A percentile compares a stretch with the other conserved stretches of the same genome.
These are phyloP conservation scores for Chiloscyllium punctatum DNA, from an alignment of 2,797 vertebrate species.

Conservation along the genomic window DNA sequence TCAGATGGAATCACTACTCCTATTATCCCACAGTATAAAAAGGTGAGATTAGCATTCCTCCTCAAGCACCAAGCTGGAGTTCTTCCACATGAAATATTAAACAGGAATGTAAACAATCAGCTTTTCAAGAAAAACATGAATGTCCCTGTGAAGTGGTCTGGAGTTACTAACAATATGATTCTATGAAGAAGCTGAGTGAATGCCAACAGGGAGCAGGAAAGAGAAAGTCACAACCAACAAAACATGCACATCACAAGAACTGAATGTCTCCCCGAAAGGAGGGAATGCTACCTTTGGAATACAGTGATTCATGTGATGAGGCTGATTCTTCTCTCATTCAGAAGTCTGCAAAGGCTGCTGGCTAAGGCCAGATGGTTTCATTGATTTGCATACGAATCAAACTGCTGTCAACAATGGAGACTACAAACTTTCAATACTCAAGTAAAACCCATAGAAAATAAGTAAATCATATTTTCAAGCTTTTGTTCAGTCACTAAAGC, in stretches of 20 bases:
- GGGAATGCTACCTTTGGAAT: background rate
- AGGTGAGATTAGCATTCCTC: background rate
- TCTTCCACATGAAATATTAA: background rate
- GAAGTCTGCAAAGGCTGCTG: background rate
- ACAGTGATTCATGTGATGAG: background rate
- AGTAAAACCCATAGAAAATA: background rate
- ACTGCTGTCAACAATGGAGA: background rate
- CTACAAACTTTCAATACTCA: background rate
- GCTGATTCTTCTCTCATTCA: background rate
- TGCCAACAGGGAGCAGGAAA: background rate
- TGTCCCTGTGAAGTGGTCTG: background rate
- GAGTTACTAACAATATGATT: background rate
- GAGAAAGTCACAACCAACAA: background rate
- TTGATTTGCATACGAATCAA: conserved; percentile 28
- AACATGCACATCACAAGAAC: background rate
- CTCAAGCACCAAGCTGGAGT: background rate
- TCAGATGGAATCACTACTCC: background rate
- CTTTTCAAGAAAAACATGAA: background rate
- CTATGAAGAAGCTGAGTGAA: background rate
- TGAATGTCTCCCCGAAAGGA: background rate
- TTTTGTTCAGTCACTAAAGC: background rate
- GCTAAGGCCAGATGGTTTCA: conserved; percentile 10
- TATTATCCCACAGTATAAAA: background rate
- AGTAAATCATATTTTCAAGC: background rate
- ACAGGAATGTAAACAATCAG: background rate